phyloP scores from a whole-genome alignment of 2,888 invertebrate genomes.

The Seira ritae region DNA sequence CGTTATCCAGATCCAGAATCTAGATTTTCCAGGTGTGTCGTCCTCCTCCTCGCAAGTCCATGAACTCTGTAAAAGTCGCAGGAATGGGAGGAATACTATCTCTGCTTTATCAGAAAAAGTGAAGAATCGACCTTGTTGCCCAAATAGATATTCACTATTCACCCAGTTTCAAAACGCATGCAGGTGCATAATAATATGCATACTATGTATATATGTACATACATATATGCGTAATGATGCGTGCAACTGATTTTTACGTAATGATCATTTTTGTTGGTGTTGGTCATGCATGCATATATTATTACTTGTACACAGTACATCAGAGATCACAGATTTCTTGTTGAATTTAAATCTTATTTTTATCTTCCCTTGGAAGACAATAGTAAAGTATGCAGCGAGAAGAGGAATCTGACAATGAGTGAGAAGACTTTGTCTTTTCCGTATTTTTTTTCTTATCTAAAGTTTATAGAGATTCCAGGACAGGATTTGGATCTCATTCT shows the following conservation, averaged over 20 bases:
- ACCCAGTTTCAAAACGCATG: constrained; percentile 40
- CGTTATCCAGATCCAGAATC: background rate
- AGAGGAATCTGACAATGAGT: too few relatives aligned
- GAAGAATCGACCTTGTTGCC: constrained; percentile 46
- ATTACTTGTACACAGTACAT: too few relatives aligned
- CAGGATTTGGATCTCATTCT: too few relatives aligned
- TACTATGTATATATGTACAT: background rate
- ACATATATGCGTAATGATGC: background rate
- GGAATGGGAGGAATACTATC: background rate
- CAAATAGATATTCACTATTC: constrained; percentile 38
- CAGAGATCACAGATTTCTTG: too few relatives aligned
- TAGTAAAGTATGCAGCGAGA: too few relatives aligned
- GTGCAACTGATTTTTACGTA: constrained; percentile 34
- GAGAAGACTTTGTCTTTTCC: too few relatives aligned
- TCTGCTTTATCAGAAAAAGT: background rate
- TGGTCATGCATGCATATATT: constrained; percentile 46
- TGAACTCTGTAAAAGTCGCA: background rate
- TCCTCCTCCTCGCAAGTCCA: background rate
- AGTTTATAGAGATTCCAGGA: too few relatives aligned
- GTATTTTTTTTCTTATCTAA: too few relatives aligned
- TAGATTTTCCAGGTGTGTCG: constrained; percentile 2
- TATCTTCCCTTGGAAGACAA: too few relatives aligned
- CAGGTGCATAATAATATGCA: too few relatives aligned
- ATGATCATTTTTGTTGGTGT: constrained; percentile 45
- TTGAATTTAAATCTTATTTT: too few relatives aligned